Percentiles rank a stretch among this genome's conserved stretches.
phyloP scores from a whole-genome alignment of 2,113 vertebrate genomes.

The Cryptotis parvus region DNA sequence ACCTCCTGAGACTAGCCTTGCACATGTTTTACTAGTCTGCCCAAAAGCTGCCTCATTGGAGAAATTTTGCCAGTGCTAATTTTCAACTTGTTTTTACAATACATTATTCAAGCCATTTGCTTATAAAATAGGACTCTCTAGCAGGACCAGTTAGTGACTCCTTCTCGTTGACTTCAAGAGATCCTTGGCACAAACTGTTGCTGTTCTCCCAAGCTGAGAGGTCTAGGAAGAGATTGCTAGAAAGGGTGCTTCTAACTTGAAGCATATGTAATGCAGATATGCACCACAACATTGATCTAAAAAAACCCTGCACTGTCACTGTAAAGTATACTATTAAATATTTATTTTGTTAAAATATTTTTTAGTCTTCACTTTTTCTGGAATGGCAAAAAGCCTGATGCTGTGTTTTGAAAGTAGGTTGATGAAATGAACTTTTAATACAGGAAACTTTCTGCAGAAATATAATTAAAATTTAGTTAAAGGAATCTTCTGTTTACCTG shows the following conservation, averaged over 20 bases:
- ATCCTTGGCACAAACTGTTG: neutral
- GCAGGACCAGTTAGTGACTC: neutral
- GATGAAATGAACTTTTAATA: constrained; percentile 45
- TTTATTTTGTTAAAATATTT: constrained; percentile 64
- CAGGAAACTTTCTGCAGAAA: neutral
- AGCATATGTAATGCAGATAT: neutral
- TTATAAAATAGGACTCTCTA: constrained; percentile 2
- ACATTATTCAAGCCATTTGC: neutral
- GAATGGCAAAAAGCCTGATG: constrained; percentile 20
- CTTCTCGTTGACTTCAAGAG: neutral
- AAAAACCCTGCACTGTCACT: constrained; percentile 43
- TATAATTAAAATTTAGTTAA: constrained; percentile 24
- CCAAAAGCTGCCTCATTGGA: neutral
- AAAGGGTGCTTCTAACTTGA: constrained; percentile 18
- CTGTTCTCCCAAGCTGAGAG: neutral
- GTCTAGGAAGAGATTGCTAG: neutral
- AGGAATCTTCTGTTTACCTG: constrained; percentile 3
- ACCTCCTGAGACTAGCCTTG: neutral
- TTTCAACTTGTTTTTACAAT: constrained; percentile 64
- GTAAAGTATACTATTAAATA: constrained; percentile 65
- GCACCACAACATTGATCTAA: constrained; percentile 13
- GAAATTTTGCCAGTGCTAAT: constrained; percentile 20
- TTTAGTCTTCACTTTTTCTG: constrained; percentile 44
- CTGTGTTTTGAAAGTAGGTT: constrained; percentile 43
- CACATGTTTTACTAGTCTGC: constrained; percentile 1